phyloP scores from a whole-genome alignment of 1,140 invertebrate genomes.

The Homarus americanus region DNA sequence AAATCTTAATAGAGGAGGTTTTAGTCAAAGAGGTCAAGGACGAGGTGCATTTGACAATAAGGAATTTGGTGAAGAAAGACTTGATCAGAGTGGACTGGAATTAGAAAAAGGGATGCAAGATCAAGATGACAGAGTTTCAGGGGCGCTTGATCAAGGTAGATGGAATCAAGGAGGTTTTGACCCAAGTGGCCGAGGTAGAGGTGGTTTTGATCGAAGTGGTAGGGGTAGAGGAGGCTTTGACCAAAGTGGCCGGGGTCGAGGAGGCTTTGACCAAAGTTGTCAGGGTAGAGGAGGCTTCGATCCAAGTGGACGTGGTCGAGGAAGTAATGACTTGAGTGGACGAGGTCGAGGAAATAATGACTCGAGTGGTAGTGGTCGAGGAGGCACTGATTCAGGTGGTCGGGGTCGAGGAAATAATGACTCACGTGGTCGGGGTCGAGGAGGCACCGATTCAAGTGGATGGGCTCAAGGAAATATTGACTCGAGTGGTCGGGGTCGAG shows the following conservation, averaged over 20 bases:
- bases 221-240: conserved; percentile 3
- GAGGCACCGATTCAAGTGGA: background rate
- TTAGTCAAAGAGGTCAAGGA: background rate
- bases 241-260: background rate
- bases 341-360: background rate
- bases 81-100: background rate
- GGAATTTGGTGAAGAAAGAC: background rate
- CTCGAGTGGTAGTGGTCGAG: background rate
- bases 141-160: conserved; percentile 4
- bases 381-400: background rate
- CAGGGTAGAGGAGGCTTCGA: background rate
- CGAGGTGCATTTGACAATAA: conserved; percentile 11
- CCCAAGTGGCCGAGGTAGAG: background rate
- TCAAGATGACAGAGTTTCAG: conserved; percentile 23
- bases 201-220: background rate
- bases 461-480: background rate
- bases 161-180: background rate
- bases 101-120: background rate
- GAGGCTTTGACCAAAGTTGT: background rate
- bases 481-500: background rate
- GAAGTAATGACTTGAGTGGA: background rate
- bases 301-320: background rate
- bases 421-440: background rate
- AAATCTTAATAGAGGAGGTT: background rate
- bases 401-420: background rate